Conservation (phyloP, 2,797 vertebrate species). For the Chiloscyllium punctatum region DNA sequence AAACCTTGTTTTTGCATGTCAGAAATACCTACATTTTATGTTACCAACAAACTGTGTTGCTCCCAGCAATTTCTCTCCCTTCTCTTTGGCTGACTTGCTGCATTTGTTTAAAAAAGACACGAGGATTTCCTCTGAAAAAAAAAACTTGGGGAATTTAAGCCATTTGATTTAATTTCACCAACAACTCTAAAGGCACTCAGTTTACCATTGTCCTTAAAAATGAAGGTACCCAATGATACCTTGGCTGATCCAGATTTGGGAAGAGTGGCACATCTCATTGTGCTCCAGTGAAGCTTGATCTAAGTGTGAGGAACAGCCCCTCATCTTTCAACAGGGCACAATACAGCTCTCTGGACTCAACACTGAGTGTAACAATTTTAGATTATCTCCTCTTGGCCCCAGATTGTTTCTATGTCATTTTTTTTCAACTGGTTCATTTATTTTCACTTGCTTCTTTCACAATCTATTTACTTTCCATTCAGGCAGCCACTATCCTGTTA, state of each 20-base stretch:
- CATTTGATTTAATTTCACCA: not conserved
- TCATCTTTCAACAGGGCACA: too few relatives aligned
- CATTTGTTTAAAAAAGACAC: not conserved
- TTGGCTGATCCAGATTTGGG: too few relatives aligned
- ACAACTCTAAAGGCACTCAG: not conserved
- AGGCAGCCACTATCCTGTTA: too few relatives aligned
- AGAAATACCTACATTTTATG: constrained; percentile 44
- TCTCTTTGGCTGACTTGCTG: not conserved
- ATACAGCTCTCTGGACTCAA: too few relatives aligned
- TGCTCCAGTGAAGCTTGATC: not conserved
- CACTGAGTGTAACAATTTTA: too few relatives aligned
- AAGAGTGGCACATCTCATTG: not conserved
- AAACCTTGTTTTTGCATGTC: constrained; percentile 49
- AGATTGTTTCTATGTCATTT: too few relatives aligned
- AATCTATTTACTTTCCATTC: too few relatives aligned
- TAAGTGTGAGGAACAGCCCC: too few relatives aligned
- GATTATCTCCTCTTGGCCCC: too few relatives aligned
- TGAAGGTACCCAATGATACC: not conserved
- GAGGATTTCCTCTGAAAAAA: not conserved
- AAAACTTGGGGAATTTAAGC: not conserved
- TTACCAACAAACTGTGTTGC: not conserved
- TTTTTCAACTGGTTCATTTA: too few relatives aligned
- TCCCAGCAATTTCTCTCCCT: not conserved
- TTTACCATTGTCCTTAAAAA: not conserved
- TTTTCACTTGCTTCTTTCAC: too few relatives aligned